A percentile compares a stretch with the other conserved stretches of the same genome.
phyloP scores from a whole-genome alignment of 2,113 vertebrate genomes.

The Chloroceryle aenea region DNA sequence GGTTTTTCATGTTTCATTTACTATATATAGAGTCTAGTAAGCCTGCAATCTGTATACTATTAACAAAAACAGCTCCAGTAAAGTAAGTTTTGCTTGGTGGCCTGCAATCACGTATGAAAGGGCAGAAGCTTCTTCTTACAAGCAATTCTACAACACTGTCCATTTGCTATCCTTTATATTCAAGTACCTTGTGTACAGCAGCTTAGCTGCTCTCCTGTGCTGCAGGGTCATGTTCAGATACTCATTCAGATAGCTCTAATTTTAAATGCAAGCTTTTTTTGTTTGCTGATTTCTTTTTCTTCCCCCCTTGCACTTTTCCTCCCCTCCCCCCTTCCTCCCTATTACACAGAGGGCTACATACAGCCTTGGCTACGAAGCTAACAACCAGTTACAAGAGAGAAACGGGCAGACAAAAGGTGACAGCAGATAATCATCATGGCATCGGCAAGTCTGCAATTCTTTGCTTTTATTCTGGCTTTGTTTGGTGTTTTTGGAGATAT shows the following conservation, averaged over 20 bases:
- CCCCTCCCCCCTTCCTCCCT: conserved; percentile 16
- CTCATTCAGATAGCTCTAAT: conserved; percentile 39
- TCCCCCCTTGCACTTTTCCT: not conserved
- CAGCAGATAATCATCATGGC: conserved; percentile 80
- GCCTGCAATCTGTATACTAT: not conserved
- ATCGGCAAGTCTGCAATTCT: conserved; percentile 89
- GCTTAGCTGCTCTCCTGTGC: conserved; percentile 16
- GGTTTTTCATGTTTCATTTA: not conserved
- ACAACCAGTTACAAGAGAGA: conserved; percentile 53
- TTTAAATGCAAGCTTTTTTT: conserved; percentile 13
- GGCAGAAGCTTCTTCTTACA: not conserved
- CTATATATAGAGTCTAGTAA: not conserved
- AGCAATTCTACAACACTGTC: conserved; percentile 24
- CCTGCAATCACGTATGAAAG: not conserved
- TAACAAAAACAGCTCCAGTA: not conserved
- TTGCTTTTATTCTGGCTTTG: conserved; percentile 89
- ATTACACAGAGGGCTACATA: conserved; percentile 68
- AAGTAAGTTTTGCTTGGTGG: not conserved
- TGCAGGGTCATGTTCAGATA: conserved; percentile 18
- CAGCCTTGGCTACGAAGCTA: conserved; percentile 70
- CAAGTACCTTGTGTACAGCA: conserved; percentile 42
- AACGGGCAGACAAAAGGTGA: conserved; percentile 49
- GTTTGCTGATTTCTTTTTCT: conserved; percentile 44
- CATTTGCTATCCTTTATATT: conserved; percentile 34
- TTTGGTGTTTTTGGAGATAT: conserved; percentile 86